A percentile compares a stretch with the other conserved stretches of the same genome.
Conservation (phyloP, 2,113 vertebrate species). For the Mobula hypostoma region DNA sequence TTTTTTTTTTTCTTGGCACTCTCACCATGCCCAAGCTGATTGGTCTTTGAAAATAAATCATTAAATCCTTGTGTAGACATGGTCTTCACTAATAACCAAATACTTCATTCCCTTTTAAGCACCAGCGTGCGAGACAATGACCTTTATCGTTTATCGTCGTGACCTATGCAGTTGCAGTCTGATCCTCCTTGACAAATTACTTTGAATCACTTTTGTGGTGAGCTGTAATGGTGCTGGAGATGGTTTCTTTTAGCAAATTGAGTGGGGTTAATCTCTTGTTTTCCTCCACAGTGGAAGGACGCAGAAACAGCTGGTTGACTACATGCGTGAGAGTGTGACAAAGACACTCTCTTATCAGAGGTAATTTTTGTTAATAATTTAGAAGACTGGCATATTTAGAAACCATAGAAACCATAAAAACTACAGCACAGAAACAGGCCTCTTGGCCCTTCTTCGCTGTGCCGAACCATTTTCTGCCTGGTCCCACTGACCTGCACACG, state of each 20-base stretch:
- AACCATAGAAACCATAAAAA: too few species aligned
- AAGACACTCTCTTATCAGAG: constrained; percentile 83
- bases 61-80: not conserved
- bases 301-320: constrained; percentile 90
- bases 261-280: not conserved
- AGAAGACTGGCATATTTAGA: not conserved
- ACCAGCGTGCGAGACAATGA: not conserved
- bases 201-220: not conserved
- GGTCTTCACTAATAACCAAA: not conserved
- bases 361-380: constrained; percentile 47
- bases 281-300: constrained; percentile 75
- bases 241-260: not conserved
- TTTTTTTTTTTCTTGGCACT: too few species aligned
- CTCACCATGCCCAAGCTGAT: too few species aligned
- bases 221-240: not conserved
- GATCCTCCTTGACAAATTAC: not conserved
- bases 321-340: constrained; percentile 72
- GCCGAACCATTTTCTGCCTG: too few species aligned
- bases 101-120: not conserved
- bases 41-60: too few species aligned
- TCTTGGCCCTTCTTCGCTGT: too few species aligned
- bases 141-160: not conserved
- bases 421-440: too few species aligned
- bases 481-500: too few species aligned
- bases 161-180: not conserved